Evolutionary conservation across 1,140 invertebrate genomes (phyloP), one percentile per base, ranked within the genome.

Genomic region (Platyura marginata): DNA sequence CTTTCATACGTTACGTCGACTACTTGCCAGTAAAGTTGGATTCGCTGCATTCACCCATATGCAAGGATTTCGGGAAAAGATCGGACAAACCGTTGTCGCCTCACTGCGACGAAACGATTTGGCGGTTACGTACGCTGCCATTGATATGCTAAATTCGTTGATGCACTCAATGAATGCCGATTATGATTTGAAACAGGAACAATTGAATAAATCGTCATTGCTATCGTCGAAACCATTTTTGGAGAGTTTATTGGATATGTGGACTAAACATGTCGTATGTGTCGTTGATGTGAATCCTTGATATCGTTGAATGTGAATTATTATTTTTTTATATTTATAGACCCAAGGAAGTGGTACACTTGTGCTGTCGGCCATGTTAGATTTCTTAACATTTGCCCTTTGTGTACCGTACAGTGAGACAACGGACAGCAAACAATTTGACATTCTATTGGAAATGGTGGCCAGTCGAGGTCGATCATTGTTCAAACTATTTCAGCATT

Each of bases 151-250:
- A 40, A 94, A 90, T 66, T 89, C 94, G 21, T 69, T 99, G 10
- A 94, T 98, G 87, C 92, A 97, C 65, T 95, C 95, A 1, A 97
- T 98, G 86, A 94, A 98, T 63, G 80, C 89, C 50, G 88, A 97
- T 59, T 94, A 91, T 59, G 81, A 85, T 62, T 63, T 99, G 21
- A 72, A 90, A 50, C 91, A 96, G 64, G 95, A 99, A 58, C 96
- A 99, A 63, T 64, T 95, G 21, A 99, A 98, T 61, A 99, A 99
- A 70, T 83, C 85, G 46, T 93, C 89, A 44, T 71, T 99, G 46
- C 68, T 99, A 11, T 90, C 91, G 45, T 91, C 84, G 3, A 79
- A 82, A 55, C 77, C 80, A 43, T 99, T 99, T 68, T 66, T 98
- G 11, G 90, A 97, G 55, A 87, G 78, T 50, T 62, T 98, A 38